These are phyloP conservation scores for Octopus sinensis DNA, from an alignment of 1,140 invertebrate genomes.

Conservation along the genomic window DNA sequence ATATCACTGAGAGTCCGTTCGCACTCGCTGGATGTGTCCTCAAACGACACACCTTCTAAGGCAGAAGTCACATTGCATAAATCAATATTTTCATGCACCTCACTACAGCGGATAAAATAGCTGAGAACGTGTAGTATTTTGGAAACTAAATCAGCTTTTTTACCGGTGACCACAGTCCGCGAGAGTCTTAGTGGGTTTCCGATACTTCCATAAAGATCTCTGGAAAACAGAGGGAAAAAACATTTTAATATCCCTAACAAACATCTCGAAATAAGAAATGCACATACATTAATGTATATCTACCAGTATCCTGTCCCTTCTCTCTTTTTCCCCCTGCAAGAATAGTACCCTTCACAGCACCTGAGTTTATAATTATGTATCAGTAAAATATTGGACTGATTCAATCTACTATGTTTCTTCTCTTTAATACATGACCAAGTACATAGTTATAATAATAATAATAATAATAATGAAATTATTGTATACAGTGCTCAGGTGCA, in stretches of 20 bases:
- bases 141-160: constrained; percentile 63
- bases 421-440: too few relatives aligned
- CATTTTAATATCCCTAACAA: background rate
- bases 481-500: too few relatives aligned
- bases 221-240: constrained; percentile 34
- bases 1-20: constrained; percentile 15
- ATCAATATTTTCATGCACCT: constrained; percentile 61
- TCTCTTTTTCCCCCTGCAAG: too few relatives aligned
- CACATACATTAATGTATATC: too few relatives aligned
- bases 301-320: too few relatives aligned
- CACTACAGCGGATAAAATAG: constrained; percentile 79
- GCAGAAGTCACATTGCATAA: constrained; percentile 31
- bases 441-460: too few relatives aligned
- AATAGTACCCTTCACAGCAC: too few relatives aligned
- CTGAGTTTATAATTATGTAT: too few relatives aligned
- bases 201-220: constrained; percentile 77
- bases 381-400: too few relatives aligned
- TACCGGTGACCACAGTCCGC: constrained; percentile 75
- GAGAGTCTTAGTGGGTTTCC: constrained; percentile 73
- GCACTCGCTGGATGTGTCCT: constrained; percentile 30
- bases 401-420: too few relatives aligned
- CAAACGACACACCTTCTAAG: constrained; percentile 35
- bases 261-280: background rate
- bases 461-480: too few relatives aligned
- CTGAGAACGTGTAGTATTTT: constrained; percentile 66